phyloP scores from a whole-genome alignment of 2,888 invertebrate species.

The Sinelater perroti region DNA sequence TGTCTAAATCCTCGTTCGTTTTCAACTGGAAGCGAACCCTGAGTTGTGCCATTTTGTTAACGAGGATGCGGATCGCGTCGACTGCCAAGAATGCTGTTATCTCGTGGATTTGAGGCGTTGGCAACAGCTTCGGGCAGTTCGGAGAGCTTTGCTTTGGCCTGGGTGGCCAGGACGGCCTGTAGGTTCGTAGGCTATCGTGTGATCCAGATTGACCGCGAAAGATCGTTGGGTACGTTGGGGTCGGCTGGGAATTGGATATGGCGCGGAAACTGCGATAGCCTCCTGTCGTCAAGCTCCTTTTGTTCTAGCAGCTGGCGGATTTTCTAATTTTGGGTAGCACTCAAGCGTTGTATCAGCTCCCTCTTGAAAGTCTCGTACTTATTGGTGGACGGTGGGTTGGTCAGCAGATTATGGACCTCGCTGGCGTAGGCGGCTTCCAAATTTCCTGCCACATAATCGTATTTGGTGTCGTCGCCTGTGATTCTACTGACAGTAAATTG shows the following conservation, averaged over 20 bases:
- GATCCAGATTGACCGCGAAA: constrained; percentile 20
- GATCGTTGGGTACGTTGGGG: not conserved
- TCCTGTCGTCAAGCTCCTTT: constrained; percentile 31
- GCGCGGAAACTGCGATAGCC: constrained; percentile 27
- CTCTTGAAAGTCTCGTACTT: constrained; percentile 42
- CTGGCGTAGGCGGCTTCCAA: constrained; percentile 40
- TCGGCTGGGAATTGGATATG: constrained; percentile 19
- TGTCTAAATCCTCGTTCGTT: too few species aligned
- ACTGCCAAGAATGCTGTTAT: too few species aligned
- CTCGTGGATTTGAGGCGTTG: too few species aligned
- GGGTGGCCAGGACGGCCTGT: constrained; percentile 26
- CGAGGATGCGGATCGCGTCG: too few species aligned
- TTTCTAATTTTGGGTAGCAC: constrained; percentile 14
- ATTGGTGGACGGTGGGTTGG: constrained; percentile 36
- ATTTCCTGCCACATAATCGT: constrained; percentile 33
- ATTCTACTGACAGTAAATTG: constrained; percentile 22
- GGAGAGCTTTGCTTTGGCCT: too few species aligned
- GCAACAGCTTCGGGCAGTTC: too few species aligned
- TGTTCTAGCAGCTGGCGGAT: constrained; percentile 14
- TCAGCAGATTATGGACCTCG: constrained; percentile 46
- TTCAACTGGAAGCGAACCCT: too few species aligned
- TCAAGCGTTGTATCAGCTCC: constrained; percentile 42
- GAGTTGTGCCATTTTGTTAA: too few species aligned
- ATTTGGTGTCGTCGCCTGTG: constrained; percentile 38
- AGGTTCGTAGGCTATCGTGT: constrained; percentile 9